Percentiles rank a stretch among this genome's conserved stretches.
phyloP scores from a whole-genome alignment of 2,888 invertebrate species.

The Eueremaeus valkanovi region DNA sequence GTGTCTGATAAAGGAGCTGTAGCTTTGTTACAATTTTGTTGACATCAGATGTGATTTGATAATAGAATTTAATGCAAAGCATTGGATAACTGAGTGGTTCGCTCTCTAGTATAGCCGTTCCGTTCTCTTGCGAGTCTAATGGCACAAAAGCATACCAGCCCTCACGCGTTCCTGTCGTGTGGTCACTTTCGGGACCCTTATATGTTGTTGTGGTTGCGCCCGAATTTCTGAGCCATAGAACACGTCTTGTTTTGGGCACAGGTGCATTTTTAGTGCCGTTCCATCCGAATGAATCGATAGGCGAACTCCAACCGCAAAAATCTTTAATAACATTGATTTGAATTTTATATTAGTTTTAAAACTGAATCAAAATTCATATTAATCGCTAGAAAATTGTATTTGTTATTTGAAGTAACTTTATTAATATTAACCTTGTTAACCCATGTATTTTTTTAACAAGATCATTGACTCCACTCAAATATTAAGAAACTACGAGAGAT shows the following conservation, averaged over 20 bases:
- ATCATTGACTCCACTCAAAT: too few species aligned
- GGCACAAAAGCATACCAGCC: constrained; percentile 34
- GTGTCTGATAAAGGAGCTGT: neutral
- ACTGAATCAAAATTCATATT: too few species aligned
- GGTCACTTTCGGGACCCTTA: neutral
- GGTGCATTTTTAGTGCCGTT: neutral
- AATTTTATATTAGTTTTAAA: too few species aligned
- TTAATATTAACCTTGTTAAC: too few species aligned
- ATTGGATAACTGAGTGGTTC: neutral
- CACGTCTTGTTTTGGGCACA: too few species aligned
- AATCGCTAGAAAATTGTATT: too few species aligned
- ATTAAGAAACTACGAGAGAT: too few species aligned
- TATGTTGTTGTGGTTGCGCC: neutral
- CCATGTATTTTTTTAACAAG: too few species aligned
- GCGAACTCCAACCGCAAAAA: constrained; percentile 35
- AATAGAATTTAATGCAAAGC: constrained; percentile 27
- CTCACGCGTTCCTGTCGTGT: neutral
- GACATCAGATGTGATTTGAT: constrained; percentile 19
- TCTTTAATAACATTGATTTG: too few species aligned
- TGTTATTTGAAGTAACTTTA: too few species aligned
- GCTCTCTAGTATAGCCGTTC: neutral
- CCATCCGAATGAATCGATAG: too few species aligned
- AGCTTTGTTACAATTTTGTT: neutral
- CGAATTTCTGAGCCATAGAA: constrained; percentile 27
- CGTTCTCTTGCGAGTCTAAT: neutral